Conservation (phyloP, 1,140 invertebrate genomes). For the Schlechtendalia chinensis region DNA sequence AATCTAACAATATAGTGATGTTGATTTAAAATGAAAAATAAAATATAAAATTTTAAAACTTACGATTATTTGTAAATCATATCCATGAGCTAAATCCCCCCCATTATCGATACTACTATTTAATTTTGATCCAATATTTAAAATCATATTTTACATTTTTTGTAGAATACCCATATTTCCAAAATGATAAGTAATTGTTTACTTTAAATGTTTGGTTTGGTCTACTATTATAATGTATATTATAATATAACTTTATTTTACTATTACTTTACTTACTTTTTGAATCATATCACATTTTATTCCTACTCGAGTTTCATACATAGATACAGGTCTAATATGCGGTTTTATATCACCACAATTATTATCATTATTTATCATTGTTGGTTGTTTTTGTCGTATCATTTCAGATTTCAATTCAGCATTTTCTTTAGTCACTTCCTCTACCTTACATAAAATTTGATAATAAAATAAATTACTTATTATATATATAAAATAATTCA, state of each 20-base stretch:
- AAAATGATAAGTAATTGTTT: too few species aligned
- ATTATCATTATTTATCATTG: neutral
- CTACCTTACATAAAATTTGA: conserved; percentile 55
- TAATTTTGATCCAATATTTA: too few species aligned
- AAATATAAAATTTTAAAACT: too few species aligned
- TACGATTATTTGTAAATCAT: too few species aligned
- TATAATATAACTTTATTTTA: neutral
- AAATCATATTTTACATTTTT: too few species aligned
- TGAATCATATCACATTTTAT: conserved; percentile 14
- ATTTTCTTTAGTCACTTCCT: conserved; percentile 71
- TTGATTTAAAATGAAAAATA: too few species aligned
- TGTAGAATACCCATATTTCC: too few species aligned
- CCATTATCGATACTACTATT: too few species aligned
- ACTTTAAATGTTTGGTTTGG: too few species aligned
- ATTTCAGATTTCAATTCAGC: conserved; percentile 63
- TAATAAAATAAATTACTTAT: neutral
- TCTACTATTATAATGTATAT: too few species aligned
- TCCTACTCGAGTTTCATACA: conserved; percentile 40
- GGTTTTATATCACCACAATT: conserved; percentile 24
- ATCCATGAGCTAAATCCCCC: too few species aligned
- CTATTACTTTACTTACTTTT: conserved; percentile 33
- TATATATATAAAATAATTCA: conserved; percentile 4
- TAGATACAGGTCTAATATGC: conserved; percentile 31
- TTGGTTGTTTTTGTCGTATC: conserved; percentile 53
- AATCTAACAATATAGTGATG: too few species aligned